These are phyloP conservation scores for Nothocercus nigrocapillus DNA, from an alignment of 2,113 vertebrate species.

Conservation along the genomic window DNA sequence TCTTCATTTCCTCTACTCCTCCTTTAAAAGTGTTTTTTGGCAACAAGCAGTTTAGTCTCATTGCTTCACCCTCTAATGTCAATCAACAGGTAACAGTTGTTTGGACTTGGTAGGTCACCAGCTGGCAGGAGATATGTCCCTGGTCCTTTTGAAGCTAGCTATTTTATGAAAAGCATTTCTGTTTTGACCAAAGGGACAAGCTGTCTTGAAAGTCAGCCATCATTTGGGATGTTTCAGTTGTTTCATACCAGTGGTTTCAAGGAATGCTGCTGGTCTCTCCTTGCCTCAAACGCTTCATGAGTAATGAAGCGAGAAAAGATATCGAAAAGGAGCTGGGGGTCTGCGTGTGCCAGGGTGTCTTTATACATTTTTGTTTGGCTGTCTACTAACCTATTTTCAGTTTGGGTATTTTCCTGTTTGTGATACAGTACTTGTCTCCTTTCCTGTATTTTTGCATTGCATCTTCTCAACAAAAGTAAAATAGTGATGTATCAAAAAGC, in stretches of 20 bases:
- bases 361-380: neutral
- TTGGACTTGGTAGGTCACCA: constrained; percentile 76
- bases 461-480: constrained; percentile 8
- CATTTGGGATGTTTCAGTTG: constrained; percentile 78
- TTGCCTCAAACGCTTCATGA: constrained; percentile 78
- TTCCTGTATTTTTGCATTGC: constrained; percentile 23
- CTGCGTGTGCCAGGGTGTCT: constrained; percentile 71
- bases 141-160: constrained; percentile 26
- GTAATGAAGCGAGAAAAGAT: constrained; percentile 83
- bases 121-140: constrained; percentile 66
- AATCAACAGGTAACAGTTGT: constrained; percentile 83
- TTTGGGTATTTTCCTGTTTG: neutral
- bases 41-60: constrained; percentile 72
- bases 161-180: constrained; percentile 13
- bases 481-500: neutral
- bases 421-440: neutral
- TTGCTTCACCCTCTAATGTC: constrained; percentile 71
- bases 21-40: constrained; percentile 13
- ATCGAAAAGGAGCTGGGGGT: constrained; percentile 77
- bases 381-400: constrained; percentile 45
- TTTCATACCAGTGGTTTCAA: constrained; percentile 83
- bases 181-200: constrained; percentile 65
- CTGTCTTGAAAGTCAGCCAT: constrained; percentile 65
- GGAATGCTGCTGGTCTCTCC: constrained; percentile 85
- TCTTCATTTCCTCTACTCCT: constrained; percentile 51